These are phyloP conservation scores for Cairina moschata DNA, from an alignment of 2,113 vertebrate species.

Conservation along the genomic window DNA sequence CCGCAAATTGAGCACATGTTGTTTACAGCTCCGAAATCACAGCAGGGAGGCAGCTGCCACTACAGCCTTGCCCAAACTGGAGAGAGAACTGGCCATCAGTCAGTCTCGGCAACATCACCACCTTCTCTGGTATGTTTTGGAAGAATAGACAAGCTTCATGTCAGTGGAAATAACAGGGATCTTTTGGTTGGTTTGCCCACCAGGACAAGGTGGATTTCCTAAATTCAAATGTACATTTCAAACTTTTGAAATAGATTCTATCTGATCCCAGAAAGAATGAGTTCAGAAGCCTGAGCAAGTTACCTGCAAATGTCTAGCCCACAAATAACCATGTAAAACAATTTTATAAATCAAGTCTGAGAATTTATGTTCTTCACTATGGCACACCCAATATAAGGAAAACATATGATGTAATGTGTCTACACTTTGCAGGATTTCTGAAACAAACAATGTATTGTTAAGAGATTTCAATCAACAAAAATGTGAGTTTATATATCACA, in stretches of 20 bases:
- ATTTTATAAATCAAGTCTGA: background rate
- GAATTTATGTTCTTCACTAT: background rate
- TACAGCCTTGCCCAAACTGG: background rate
- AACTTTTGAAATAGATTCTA: background rate
- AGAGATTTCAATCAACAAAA: background rate
- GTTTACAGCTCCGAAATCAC: background rate
- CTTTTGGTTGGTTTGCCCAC: background rate
- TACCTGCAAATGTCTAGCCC: background rate
- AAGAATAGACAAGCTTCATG: background rate
- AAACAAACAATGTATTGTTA: background rate
- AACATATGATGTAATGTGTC: background rate
- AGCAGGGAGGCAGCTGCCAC: background rate
- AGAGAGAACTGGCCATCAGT: background rate
- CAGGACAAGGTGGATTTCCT: background rate
- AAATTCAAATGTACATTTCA: background rate
- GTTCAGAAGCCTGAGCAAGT: background rate
- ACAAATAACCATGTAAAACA: background rate
- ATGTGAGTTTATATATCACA: fast-evolving
- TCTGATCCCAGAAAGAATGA: background rate
- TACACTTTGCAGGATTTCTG: background rate
- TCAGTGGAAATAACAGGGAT: background rate
- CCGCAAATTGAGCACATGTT: background rate
- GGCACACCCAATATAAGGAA: background rate
- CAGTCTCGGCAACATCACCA: background rate
- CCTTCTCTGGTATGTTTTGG: background rate